These are phyloP conservation scores for Perca schrenkii DNA, from an alignment of 2,113 vertebrate species.

Conservation along the genomic window DNA sequence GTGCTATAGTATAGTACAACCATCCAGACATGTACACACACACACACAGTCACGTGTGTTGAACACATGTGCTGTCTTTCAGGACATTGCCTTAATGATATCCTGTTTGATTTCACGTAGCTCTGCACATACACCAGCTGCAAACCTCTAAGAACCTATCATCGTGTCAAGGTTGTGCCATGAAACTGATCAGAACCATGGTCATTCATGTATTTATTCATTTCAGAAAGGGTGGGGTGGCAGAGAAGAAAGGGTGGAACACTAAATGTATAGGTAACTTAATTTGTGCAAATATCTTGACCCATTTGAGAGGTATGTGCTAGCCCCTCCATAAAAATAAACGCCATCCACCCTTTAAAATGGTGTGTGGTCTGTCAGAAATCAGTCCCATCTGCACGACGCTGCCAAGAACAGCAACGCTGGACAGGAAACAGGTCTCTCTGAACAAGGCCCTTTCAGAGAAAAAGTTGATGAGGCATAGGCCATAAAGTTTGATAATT, in stretches of 20 bases:
- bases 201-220: constrained; percentile 50
- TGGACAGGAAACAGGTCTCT: constrained; percentile 77
- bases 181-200: constrained; percentile 51
- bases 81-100: constrained; percentile 42
- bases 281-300: constrained; percentile 76
- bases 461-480: constrained; percentile 51
- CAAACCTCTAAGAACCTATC: constrained; percentile 45
- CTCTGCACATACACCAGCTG: constrained; percentile 47
- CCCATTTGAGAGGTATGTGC: constrained; percentile 74
- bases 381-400: constrained; percentile 79
- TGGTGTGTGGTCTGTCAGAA: constrained; percentile 85
- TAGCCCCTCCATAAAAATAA: constrained; percentile 78
- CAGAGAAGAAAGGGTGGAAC: constrained; percentile 37
- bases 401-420: constrained; percentile 83
- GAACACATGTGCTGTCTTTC: constrained; percentile 42
- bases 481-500: constrained; percentile 40
- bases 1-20: constrained; percentile 13
- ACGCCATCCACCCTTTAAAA: constrained; percentile 74
- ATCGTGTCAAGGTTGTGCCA: constrained; percentile 41
- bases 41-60: constrained; percentile 56
- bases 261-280: constrained; percentile 70
- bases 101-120: constrained; percentile 56
- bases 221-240: constrained; percentile 50
- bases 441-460: constrained; percentile 73
- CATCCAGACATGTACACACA: constrained; percentile 14